Base-by-base conservation (phyloP, 2,888 invertebrate genomes). In the Acronicta alni region DNA sequence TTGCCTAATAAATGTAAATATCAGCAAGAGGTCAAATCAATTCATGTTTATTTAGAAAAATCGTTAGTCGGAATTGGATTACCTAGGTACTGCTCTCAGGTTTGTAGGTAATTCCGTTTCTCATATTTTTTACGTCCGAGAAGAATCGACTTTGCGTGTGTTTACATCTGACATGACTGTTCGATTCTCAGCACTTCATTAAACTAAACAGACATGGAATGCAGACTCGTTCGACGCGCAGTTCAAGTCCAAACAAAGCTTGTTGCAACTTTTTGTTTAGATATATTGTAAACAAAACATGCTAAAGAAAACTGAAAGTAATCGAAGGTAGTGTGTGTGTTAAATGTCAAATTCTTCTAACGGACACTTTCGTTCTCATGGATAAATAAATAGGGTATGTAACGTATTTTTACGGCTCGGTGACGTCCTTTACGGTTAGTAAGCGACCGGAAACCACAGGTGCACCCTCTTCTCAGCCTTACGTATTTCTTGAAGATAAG, bases 401-500 rank as follows among this genome's bases (percentile, higher is more conserved):
- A 94, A 93, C 93, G 93, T 89, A 90, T 86, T 93, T 91, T 82
- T 80, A 89, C 88, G 93, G 86, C 90, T 81, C 83, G 84, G 64
- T 70, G 82, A 72, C 84, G 89, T 80, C 90, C 87, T 91, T 85
- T 83, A 86, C 85, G 88, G 70, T 69, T 71, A 81, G 83, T 83
- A 83, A 79, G 67, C 75, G 75, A 81, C 83, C 85, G 89, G 87
- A 87, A 79, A 82, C 62, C 74, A 78, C 89, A 89, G 89, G 92
- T 90, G 89, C 75, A 64, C 70, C 70, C 58, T 61, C 58, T 41
- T 48, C 56, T 64, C 30, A 20, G 53, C 35, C 48, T 54, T 37
- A 53, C 41, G 57, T 23, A 61, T 66, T 66, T 54, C 68, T 49
- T 67, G 23, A 51, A 62, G 63, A 54, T 51, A 38, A 30, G 44